Percentiles rank a stretch among this genome's conserved stretches.
phyloP scores from a whole-genome alignment of 2,113 vertebrate species.

The Tachysurus vachellii region DNA sequence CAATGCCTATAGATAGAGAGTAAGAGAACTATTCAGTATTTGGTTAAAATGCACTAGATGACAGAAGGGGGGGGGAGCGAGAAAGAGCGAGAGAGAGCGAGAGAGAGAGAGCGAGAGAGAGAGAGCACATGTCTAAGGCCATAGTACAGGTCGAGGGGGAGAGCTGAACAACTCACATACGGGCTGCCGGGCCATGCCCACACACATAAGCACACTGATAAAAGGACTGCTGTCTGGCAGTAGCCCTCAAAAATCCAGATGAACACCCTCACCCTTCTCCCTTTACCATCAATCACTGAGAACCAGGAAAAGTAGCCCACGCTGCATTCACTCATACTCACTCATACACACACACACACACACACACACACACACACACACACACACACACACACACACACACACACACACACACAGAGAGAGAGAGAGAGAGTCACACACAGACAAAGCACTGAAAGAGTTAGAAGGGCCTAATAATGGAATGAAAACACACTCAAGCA shows the following conservation, averaged over 20 bases:
- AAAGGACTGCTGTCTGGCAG: conserved; percentile 46
- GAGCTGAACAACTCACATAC: conserved; percentile 34
- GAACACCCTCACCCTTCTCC: conserved; percentile 42
- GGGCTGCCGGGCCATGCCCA: conserved; percentile 37
- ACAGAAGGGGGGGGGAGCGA: conserved; percentile 19
- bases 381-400: not conserved
- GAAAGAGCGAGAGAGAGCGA: conserved; percentile 18
- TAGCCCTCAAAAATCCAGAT: conserved; percentile 50
- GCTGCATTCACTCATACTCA: not conserved
- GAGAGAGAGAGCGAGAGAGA: conserved; percentile 10
- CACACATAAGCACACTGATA: conserved; percentile 41
- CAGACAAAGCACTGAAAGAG: conserved; percentile 38
- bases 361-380: not conserved
- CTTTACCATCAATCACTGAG: conserved; percentile 42
- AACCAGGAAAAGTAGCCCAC: conserved; percentile 19
- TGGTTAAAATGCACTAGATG: conserved; percentile 35
- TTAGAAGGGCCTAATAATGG: conserved; percentile 48
- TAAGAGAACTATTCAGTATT: conserved; percentile 24
- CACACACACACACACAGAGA: not conserved
- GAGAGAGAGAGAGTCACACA: too few species aligned
- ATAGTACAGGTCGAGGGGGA: conserved; percentile 28
- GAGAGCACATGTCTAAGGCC: conserved; percentile 28
- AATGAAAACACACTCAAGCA: conserved; percentile 53
- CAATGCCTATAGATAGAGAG: conserved; percentile 34
- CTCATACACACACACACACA: not conserved